phyloP scores from a whole-genome alignment of 1,140 invertebrate species.

The Trachymyrmex septentrionalis region DNA sequence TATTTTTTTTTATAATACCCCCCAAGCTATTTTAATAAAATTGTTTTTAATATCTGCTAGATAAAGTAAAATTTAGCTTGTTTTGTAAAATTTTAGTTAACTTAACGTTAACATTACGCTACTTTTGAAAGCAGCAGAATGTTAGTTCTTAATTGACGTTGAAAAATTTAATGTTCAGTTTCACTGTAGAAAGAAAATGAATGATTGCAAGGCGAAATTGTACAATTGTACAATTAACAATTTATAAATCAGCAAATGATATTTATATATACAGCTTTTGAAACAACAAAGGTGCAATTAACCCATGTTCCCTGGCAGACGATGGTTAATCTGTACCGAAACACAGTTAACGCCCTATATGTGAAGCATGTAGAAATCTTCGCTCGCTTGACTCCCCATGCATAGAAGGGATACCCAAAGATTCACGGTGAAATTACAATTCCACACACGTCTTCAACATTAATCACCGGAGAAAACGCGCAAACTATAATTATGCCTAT shows the following conservation, averaged over 20 bases:
- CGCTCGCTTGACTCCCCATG: constrained; percentile 82
- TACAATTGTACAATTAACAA: constrained; percentile 14
- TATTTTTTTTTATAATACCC: background rate
- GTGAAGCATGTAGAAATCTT: constrained; percentile 83
- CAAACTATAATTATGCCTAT: constrained; percentile 68
- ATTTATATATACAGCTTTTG: background rate
- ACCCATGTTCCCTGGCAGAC: constrained; percentile 10
- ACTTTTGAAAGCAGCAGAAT: background rate
- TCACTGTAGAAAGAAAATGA: background rate
- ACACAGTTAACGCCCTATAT: constrained; percentile 85
- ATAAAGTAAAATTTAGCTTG: background rate
- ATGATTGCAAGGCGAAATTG: background rate
- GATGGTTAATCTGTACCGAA: constrained; percentile 77
- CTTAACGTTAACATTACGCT: background rate
- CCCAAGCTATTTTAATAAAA: background rate
- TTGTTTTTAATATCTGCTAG: background rate
- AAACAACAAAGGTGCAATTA: constrained; percentile 47
- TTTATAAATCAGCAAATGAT: constrained; percentile 2
- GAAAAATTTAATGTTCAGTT: background rate
- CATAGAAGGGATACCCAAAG: constrained; percentile 68
- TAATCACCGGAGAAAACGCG: constrained; percentile 80
- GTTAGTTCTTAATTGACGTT: background rate
- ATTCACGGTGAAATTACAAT: constrained; percentile 74
- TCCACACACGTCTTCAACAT: constrained; percentile 64
- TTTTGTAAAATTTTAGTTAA: background rate